Conservation (phyloP, 2,797 vertebrate species). For the Enteromius viviparus region DNA sequence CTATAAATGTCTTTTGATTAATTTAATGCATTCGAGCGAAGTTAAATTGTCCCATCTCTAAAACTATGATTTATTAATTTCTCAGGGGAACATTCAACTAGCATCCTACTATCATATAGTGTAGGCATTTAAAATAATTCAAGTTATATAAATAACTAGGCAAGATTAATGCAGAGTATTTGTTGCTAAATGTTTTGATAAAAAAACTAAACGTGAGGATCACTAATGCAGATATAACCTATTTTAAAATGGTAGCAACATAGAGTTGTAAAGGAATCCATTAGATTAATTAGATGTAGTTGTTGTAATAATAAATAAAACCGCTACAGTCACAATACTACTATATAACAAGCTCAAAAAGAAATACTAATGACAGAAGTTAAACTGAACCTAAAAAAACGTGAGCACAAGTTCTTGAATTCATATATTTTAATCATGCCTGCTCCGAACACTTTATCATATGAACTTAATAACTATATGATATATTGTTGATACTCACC, state of each 20-base stretch:
- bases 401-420: not conserved
- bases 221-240: not conserved
- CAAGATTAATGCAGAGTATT: not conserved
- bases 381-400: not conserved
- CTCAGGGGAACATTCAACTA: not conserved
- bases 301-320: not conserved
- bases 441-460: not conserved
- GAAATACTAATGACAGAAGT: not conserved
- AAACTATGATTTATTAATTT: not conserved
- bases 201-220: not conserved
- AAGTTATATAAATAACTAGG: not conserved
- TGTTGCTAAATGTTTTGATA: not conserved
- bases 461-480: no score
- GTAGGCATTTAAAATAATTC: not conserved
- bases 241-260: not conserved
- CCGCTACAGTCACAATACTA: not conserved
- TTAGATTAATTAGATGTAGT: not conserved
- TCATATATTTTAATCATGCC: not conserved
- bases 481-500: conserved; percentile 25
- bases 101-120: not conserved
- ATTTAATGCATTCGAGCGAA: not conserved
- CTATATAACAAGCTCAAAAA: not conserved
- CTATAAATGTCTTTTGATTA: not conserved
- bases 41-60: not conserved
- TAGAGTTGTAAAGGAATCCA: not conserved